Conservation (phyloP, 2,797 vertebrate species). For the Megalops cyprinoides region DNA sequence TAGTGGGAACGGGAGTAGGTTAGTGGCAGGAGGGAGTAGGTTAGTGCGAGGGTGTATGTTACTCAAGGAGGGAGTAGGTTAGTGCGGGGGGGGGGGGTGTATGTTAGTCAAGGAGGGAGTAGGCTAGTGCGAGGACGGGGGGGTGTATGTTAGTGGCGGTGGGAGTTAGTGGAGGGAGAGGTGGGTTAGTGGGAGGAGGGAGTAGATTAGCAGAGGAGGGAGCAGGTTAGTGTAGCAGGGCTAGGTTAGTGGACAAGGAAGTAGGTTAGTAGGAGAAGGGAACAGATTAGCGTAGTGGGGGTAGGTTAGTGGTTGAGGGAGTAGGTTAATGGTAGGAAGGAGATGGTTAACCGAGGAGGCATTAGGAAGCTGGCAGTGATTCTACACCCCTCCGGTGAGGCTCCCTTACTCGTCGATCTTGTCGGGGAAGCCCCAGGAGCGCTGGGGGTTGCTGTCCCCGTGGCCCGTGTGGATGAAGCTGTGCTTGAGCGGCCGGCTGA, state of each 20-base stretch:
- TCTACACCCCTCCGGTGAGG: background rate
- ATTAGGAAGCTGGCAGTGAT: conserved; percentile 12
- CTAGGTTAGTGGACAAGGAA: background rate
- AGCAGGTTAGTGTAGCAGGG: background rate
- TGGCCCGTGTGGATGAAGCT: conserved; percentile 99
- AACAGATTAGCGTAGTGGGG: too few species aligned
- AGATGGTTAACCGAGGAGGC: background rate
- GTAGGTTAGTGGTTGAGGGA: too few species aligned
- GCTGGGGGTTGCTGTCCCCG: conserved; percentile 93
- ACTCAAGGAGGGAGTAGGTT: background rate
- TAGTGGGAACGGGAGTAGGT: too few species aligned
- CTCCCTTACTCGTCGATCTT: conserved; percentile 91
- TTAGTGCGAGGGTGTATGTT: background rate
- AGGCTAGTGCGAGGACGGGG: too few species aligned
- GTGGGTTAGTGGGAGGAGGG: background rate
- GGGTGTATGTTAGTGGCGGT: too few species aligned
- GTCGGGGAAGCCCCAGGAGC: conserved; percentile 96
- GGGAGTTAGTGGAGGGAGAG: background rate
- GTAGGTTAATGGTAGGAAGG: background rate
- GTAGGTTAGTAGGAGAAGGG: background rate
- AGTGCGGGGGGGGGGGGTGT: too few species aligned
- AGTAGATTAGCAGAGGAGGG: background rate
- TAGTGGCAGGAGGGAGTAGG: background rate
- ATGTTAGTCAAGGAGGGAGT: too few species aligned
- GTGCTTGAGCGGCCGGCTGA: conserved; percentile 96